Evolutionary conservation across 2,797 vertebrate genomes (phyloP), one percentile per base, ranked within the genome.

Genomic region (Sarcoramphus papa): DNA sequence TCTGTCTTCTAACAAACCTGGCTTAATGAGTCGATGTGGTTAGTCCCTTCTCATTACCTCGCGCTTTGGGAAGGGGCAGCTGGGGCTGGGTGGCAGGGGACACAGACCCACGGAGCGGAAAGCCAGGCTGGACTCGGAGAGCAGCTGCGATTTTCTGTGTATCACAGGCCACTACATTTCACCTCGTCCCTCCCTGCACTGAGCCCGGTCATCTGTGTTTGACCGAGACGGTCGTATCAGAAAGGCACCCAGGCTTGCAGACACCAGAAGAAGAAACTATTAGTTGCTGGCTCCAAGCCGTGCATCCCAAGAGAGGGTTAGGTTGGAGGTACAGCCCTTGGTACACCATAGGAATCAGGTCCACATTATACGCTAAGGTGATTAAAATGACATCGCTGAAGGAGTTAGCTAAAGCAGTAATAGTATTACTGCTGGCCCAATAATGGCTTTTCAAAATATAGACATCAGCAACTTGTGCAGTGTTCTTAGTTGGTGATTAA

Each of bases 151-250:
- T 35, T 65, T 85, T 43, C 51, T 80, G 48, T 68, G 1, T 22
- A 14, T 43, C 90, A 57, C 86, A 87, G 87, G 5, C 41, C 75
- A 21, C 57, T 28, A 7, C 2, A 1, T 80, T 67, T 64, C 86
- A 78, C 68, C 74, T 77, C 1, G 0, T 85, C 22, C 37, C 74
- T 75, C 56, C 35, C 56, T 63, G 27, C 15, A 17, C 88, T 19
- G 69, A 11, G 24, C 54, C 43, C 1, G 24, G 50, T 60, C 22
- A 28, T 40, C 64, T 73, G 43, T 6, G 59, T 67, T 60, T 85
- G 68, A 70, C 60, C 0, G 0, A 35, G 27, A 37, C 0, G 0
- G 40, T 45, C 0, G 0, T 25, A 62, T 33, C 68, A 57, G 67
- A 54, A 83, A 92, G 63, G 33, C 50, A 43, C 59, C 67, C 63